A percentile compares a stretch with the other conserved stretches of the same genome.
phyloP scores from a whole-genome alignment of 2,888 invertebrate species.

The Andrena flavipes region DNA sequence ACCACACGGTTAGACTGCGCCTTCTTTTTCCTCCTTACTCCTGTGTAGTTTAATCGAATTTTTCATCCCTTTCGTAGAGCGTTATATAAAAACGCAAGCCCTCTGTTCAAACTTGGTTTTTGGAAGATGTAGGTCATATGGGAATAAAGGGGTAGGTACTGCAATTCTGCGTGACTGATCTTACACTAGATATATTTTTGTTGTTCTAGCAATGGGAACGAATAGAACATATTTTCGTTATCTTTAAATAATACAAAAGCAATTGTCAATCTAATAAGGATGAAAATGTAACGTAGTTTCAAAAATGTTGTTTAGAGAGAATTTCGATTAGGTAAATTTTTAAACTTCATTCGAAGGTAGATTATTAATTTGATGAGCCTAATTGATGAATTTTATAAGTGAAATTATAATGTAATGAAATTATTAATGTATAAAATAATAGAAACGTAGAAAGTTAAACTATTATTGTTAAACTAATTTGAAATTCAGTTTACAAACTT shows the following conservation, averaged over 20 bases:
- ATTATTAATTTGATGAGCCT: not conserved
- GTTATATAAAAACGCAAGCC: not conserved
- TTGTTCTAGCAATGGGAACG: too few species aligned
- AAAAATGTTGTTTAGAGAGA: not conserved
- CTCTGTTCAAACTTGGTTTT: not conserved
- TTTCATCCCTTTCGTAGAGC: not conserved
- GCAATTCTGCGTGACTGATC: not conserved
- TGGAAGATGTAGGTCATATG: constrained; percentile 6
- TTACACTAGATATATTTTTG: too few species aligned
- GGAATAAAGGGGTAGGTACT: not conserved
- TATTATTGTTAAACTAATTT: too few species aligned
- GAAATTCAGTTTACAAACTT: too few species aligned
- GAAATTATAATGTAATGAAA: too few species aligned
- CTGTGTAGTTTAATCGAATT: constrained; percentile 23
- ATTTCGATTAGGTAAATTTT: not conserved
- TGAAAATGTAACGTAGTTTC: not conserved
- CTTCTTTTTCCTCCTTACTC: not conserved
- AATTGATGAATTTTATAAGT: too few species aligned
- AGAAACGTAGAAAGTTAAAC: too few species aligned
- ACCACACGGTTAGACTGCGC: constrained; percentile 19
- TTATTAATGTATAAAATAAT: too few species aligned
- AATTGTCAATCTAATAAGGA: not conserved
- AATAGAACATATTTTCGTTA: not conserved
- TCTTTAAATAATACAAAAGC: not conserved
- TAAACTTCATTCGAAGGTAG: not conserved